Evolutionary conservation across 64 coral and sea anemone genomes (phyloP).

Genomic region (Catalaphyllia jardinei): DNA sequence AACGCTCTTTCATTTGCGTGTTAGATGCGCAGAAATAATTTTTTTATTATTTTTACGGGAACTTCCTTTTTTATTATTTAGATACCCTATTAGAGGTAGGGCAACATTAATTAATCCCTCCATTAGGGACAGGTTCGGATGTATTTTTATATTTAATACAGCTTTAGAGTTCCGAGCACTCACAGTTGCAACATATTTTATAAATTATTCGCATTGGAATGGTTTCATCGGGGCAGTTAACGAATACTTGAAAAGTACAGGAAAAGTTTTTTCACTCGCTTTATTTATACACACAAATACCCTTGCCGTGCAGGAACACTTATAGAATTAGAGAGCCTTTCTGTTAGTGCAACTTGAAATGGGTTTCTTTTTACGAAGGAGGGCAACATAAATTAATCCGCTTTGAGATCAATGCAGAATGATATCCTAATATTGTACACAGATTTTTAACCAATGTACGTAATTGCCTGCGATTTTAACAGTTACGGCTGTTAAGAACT

Average conservation of each 20-base stretch:
- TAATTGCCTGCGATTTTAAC: not conserved
- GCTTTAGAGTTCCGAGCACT: not conserved
- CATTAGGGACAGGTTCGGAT: not conserved
- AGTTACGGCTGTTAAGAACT: too few relatives aligned
- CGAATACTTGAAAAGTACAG: too few relatives aligned
- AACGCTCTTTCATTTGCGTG: slow-evolving; percentile 6
- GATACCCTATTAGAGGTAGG: too few relatives aligned
- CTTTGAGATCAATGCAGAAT: not conserved
- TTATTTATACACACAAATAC: too few relatives aligned
- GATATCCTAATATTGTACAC: not conserved
- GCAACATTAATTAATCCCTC: too few relatives aligned
- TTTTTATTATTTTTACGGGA: not conserved
- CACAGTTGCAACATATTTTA: not conserved
- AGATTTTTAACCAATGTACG: not conserved
- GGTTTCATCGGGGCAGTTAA: not conserved
- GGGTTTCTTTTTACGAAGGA: not conserved
- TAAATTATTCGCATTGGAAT: not conserved
- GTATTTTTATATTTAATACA: not conserved
- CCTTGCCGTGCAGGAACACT: too few relatives aligned
- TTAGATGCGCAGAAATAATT: not conserved
- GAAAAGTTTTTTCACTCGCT: too few relatives aligned
- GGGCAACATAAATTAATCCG: not conserved
- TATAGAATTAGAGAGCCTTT: too few relatives aligned
- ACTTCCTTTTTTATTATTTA: too few relatives aligned
- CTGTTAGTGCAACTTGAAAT: not conserved